phyloP scores from a whole-genome alignment of 2,797 vertebrate species.

The Labroides dimidiatus region DNA sequence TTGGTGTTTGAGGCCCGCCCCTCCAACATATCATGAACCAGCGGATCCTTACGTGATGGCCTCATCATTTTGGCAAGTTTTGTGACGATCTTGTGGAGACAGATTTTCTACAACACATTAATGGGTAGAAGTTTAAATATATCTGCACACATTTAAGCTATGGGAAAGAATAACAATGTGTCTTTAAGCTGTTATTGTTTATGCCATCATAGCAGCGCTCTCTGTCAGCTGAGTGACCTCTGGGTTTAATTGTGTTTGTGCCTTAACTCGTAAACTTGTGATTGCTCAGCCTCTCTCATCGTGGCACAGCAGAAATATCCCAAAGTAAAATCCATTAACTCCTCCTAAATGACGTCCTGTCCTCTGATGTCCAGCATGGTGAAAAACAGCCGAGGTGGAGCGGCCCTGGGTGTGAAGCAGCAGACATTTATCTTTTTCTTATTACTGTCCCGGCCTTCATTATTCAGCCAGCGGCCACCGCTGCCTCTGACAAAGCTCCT shows the following conservation, averaged over 20 bases:
- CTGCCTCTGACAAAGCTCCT: conserved; percentile 29
- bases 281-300: conserved; percentile 11
- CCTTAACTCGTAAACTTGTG: conserved; percentile 3
- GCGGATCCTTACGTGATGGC: too few relatives aligned
- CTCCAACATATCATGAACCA: too few relatives aligned
- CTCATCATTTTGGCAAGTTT: too few relatives aligned
- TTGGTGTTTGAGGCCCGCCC: too few relatives aligned
- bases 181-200: too few relatives aligned
- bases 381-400: conserved; percentile 5
- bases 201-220: not conserved
- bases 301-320: conserved; percentile 23
- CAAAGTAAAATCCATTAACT: conserved; percentile 38
- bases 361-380: conserved; percentile 25
- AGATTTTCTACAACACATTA: too few relatives aligned
- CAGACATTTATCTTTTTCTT: conserved; percentile 58
- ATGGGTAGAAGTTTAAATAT: too few relatives aligned
- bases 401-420: conserved; percentile 14
- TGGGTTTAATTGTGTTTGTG: conserved; percentile 2
- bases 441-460: conserved; percentile 52
- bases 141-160: too few relatives aligned
- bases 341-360: conserved; percentile 27
- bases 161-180: too few relatives aligned
- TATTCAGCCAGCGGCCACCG: conserved; percentile 36
- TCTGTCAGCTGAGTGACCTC: not conserved
- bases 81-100: too few relatives aligned